Evolutionary conservation across 2,113 vertebrate genomes (phyloP), one percentile per base, ranked within the genome.

Genomic region (Pelusios castaneus): DNA sequence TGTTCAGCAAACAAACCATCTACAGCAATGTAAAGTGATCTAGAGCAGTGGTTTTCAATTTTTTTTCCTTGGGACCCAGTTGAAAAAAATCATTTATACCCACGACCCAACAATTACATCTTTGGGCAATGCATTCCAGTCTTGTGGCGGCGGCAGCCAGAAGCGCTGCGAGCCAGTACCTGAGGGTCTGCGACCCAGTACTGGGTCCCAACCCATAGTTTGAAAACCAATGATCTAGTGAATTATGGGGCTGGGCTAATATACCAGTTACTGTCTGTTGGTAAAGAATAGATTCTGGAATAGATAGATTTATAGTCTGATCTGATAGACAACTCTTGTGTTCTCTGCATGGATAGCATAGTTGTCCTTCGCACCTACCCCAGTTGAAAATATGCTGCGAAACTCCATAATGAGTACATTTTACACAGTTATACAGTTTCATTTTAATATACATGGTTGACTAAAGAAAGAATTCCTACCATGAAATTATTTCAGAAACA

Each of bases 211-310:
- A n/a, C n/a, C n/a, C n/a, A n/a, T n/a, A n/a, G n/a, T n/a, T n/a
- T n/a, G n/a, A n/a, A n/a, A n/a, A n/a, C n/a, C n/a, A n/a, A n/a
- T n/a, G n/a, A n/a, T n/a, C 84, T 89, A 60, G 22, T 91, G 63
- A 81, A 89, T 58, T 82, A 29, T 3, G 5, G 58, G 25, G 90
- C 79, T 10, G 38, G 84, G 41, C 58, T 80, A 29, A 84, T 45
- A n/a, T 54, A 29, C 43, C 10, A 8, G 8, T 34, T 55, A 31
- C 8, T 45, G 58, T 34, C 75, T 31, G 22, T 0, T 1, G 12
- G 21, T 10, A 47, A 31, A 80, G 87, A 89, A 84, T 0, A 2
- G 19, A 11, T 47, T 34, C 1, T 19, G 2, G 29, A 56, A 38
- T 85, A 76, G 14, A 43, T 2, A 29, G 49, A 54, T n/a, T 1